phyloP scores from a whole-genome alignment of 2,888 invertebrate species.

The Myopa tessellatipennis region DNA sequence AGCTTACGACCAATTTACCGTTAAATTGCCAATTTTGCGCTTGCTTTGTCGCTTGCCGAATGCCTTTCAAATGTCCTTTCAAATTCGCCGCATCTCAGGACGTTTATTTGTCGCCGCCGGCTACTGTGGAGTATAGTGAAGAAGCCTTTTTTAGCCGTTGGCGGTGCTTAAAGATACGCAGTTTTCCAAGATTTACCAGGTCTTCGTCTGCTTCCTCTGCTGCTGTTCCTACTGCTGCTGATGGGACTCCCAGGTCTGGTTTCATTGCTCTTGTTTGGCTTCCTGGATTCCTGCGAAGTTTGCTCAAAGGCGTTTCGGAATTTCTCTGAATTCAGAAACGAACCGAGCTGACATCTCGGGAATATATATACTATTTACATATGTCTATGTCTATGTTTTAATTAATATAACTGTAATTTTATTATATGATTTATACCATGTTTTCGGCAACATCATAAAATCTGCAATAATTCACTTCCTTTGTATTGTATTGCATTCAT shows the following conservation, averaged over 20 bases:
- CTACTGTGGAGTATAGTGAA: conserved; percentile 6
- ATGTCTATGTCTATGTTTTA: too few species aligned
- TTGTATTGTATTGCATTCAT: too few species aligned
- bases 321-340: neutral
- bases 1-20: conserved; percentile 8
- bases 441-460: too few species aligned
- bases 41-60: neutral
- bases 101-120: conserved; percentile 18
- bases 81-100: conserved; percentile 10
- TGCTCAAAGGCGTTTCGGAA: neutral
- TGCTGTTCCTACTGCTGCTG: too few species aligned
- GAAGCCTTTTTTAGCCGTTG: neutral
- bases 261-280: too few species aligned
- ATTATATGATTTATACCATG: too few species aligned
- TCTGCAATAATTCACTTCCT: too few species aligned
- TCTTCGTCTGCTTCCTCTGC: neutral
- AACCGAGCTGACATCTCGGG: neutral
- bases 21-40: conserved; percentile 20
- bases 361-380: too few species aligned
- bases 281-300: neutral
- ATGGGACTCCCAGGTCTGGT: too few species aligned
- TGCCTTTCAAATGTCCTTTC: conserved; percentile 17
- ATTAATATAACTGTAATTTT: too few species aligned
- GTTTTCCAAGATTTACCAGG: conserved; percentile 11
- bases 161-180: neutral